These are phyloP conservation scores for Hermetia illucens DNA, from an alignment of 1,140 invertebrate genomes.

Conservation along the genomic window DNA sequence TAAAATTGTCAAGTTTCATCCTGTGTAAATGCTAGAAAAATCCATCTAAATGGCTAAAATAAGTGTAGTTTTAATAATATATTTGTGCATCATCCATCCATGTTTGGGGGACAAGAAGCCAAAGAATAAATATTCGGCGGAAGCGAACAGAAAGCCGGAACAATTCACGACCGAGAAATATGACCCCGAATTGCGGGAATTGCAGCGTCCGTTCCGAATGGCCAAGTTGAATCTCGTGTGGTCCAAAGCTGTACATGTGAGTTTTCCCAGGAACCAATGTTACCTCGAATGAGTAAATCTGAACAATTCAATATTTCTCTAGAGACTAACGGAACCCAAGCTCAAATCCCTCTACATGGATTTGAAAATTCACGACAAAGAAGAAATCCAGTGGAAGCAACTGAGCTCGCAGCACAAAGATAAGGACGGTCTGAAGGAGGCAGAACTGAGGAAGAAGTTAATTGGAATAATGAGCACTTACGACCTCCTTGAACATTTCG, in stretches of 20 bases:
- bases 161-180: conserved; percentile 27
- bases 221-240: conserved; percentile 72
- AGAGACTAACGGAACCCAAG: conserved; percentile 72
- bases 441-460: conserved; percentile 63
- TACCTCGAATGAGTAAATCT: conserved; percentile 1
- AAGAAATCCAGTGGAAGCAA: conserved; percentile 73
- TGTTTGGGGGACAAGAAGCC: too few species aligned
- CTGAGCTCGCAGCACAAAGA: conserved; percentile 68
- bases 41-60: too few species aligned
- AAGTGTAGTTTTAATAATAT: too few species aligned
- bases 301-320: conserved; percentile 11
- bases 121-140: conserved; percentile 39
- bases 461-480: conserved; percentile 70
- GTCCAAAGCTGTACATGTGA: conserved; percentile 69
- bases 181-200: conserved; percentile 33
- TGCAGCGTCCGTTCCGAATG: conserved; percentile 70
- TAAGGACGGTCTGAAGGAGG: conserved; percentile 73
- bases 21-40: too few species aligned
- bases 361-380: conserved; percentile 82
- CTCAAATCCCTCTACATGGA: conserved; percentile 76
- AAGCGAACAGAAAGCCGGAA: conserved; percentile 39
- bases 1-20: too few species aligned
- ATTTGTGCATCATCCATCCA: too few species aligned
- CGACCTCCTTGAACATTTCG: conserved; percentile 65
- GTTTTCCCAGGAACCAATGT: conserved; percentile 7